Percentiles rank a stretch among this genome's conserved stretches.
Evolutionary conservation across 2,888 invertebrate genomes (phyloP).

Genomic region (Ophion costatus): DNA sequence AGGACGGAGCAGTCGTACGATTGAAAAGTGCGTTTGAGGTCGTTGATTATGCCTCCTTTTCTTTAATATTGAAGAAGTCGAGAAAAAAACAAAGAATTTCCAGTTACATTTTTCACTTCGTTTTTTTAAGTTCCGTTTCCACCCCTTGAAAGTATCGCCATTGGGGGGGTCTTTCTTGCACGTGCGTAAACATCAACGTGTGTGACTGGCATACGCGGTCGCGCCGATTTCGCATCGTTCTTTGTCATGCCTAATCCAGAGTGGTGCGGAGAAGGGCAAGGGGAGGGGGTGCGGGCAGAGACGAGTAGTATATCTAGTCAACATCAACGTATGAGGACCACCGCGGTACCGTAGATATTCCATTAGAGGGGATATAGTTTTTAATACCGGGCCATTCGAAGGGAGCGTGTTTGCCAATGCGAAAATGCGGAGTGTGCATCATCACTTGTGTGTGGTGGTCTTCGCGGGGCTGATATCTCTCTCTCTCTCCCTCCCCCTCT

Average conservation of each 20-base stretch:
- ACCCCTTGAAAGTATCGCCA: too few relatives aligned
- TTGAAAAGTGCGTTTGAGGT: too few relatives aligned
- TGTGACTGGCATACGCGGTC: neutral
- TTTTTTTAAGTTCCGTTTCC: too few relatives aligned
- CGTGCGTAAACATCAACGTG: neutral
- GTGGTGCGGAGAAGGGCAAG: neutral
- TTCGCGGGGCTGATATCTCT: constrained; percentile 50
- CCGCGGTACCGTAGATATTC: constrained; percentile 68
- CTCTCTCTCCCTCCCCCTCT: too few relatives aligned
- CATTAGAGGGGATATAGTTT: constrained; percentile 81
- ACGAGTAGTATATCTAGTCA: constrained; percentile 53
- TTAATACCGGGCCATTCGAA: constrained; percentile 80
- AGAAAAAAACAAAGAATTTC: too few relatives aligned
- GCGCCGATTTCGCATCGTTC: neutral
- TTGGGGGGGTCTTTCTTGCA: neutral
- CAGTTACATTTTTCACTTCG: too few relatives aligned
- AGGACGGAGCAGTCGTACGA: too few relatives aligned
- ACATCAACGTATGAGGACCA: constrained; percentile 31
- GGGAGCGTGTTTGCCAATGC: constrained; percentile 82
- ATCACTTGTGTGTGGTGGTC: constrained; percentile 61
- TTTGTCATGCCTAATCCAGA: constrained; percentile 33
- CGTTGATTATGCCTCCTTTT: too few relatives aligned
- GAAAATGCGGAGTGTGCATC: constrained; percentile 79
- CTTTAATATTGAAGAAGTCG: too few relatives aligned
- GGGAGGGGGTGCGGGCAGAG: too few relatives aligned